A percentile compares a stretch with the other conserved stretches of the same genome.
These are phyloP conservation scores for Carapus acus DNA, from an alignment of 2,797 vertebrate species.

Conservation along the genomic window DNA sequence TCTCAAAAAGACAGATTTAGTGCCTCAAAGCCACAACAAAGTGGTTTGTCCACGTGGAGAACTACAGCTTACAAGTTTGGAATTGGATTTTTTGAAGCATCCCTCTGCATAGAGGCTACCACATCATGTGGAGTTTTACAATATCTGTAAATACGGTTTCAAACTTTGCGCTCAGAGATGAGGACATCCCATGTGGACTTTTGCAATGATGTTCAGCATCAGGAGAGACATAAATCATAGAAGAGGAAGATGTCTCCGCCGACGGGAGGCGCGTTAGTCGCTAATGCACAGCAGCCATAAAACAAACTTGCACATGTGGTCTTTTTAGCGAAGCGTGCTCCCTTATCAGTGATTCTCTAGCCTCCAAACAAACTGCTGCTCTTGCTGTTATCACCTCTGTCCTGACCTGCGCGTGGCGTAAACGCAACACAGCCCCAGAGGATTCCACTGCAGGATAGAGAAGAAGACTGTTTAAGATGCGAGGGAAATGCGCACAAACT, in stretches of 20 bases:
- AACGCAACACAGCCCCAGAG: background rate
- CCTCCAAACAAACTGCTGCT: background rate
- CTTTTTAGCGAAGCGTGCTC: background rate
- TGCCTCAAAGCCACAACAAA: background rate
- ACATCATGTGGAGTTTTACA: background rate
- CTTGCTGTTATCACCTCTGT: slow-evolving; percentile 7
- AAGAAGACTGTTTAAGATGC: slow-evolving; percentile 6
- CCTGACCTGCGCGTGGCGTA: no score
- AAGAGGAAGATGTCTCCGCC: background rate
- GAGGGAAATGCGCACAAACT: background rate
- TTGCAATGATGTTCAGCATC: background rate
- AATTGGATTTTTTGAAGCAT: background rate
- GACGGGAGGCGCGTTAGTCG: background rate
- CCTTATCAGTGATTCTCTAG: background rate
- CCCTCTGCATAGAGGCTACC: background rate
- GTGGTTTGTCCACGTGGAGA: background rate
- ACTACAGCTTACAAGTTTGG: background rate
- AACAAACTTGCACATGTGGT: background rate
- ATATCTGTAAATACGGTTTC: no score
- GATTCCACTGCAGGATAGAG: slow-evolving; percentile 3
- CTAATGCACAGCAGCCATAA: background rate
- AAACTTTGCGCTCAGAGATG: no score
- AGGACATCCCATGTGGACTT: no score
- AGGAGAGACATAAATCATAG: background rate
- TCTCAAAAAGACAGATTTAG: slow-evolving; percentile 2